Evolutionary conservation across 2,113 vertebrate genomes (phyloP), one percentile per base, ranked within the genome.

Genomic region (Dromas ardeola): DNA sequence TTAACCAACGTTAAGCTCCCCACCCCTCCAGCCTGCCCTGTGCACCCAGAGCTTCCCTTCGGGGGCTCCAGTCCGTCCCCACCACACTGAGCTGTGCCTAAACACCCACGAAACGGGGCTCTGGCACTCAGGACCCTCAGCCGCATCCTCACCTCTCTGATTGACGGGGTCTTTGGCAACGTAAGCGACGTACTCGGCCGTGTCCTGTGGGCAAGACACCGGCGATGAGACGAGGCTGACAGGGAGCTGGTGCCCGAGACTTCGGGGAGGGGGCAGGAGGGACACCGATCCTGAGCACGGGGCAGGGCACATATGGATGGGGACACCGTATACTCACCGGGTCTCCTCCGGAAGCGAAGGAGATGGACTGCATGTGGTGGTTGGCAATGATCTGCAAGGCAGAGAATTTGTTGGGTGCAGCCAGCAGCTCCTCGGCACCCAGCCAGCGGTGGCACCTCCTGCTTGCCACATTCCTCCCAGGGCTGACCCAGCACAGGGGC

Each of bases 91-190:
- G 59, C 70, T 14, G 59, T 9, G 16, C 74, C 92, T 66, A 6
- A 85, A 32, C 30, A 7, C 8, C 66, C 89, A 19, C 3, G 0
- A 7, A 84, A 11, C 0, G 9, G 7, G 22, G 53, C 20, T 66
- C 10, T 58, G 61, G 52, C 20, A 10, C 0, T 5, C 1, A 52
- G 34, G 38, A 56, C 30, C 59, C 49, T 4, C 32, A 6, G 74
- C 56, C n/a, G 79, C 59, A 49, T 21, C 85, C 98, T 98, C 97
- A 99, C 99, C 99, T 99, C 99, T 99, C 97, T 99, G 99, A 97
- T 99, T 99, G 96, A 99, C 99, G 3, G 99, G 99, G 94, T 99
- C 99, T 99, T 99, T 99, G 99, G 99, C 99, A 98, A 99, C 99
- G 12, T 99, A 98, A 63, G 98, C 98, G 0, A 98, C 98, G 0